phyloP scores from a whole-genome alignment of 2,888 invertebrate species.

The Chaetogeoica ovagalla region DNA sequence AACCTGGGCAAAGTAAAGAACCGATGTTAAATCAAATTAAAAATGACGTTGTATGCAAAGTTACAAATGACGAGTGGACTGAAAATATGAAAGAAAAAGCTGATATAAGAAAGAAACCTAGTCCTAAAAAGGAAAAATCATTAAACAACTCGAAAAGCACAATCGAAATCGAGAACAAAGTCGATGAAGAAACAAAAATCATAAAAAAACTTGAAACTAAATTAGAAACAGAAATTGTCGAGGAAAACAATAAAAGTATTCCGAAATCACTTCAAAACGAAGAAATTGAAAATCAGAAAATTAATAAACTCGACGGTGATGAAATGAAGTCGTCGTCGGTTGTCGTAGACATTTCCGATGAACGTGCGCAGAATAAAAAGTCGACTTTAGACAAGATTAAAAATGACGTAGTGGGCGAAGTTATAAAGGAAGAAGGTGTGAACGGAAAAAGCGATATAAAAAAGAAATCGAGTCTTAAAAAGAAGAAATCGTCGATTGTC shows the following conservation, averaged over 20 bases:
- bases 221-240: constrained; percentile 54
- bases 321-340: constrained; percentile 42
- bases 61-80: background rate
- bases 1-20: background rate
- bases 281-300: constrained; percentile 58
- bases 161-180: constrained; percentile 53
- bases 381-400: constrained; percentile 54
- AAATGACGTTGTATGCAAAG: background rate
- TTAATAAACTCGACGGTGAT: background rate
- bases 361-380: background rate
- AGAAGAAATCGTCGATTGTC: background rate
- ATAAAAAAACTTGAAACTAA: constrained; percentile 52
- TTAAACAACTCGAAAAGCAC: constrained; percentile 54
- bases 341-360: background rate
- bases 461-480: constrained; percentile 7
- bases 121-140: background rate
- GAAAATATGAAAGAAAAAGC: background rate
- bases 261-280: constrained; percentile 19
- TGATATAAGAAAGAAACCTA: constrained; percentile 38
- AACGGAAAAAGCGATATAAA: too few species aligned
- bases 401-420: too few species aligned
- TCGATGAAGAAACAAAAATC: constrained; percentile 19
- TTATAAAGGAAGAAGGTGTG: too few species aligned
- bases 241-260: constrained; percentile 55
- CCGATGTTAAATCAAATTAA: background rate